Percentiles rank a stretch among this genome's conserved stretches.
These are phyloP conservation scores for Cisticola juncidis DNA, from an alignment of 2,113 vertebrate species.

Conservation along the genomic window DNA sequence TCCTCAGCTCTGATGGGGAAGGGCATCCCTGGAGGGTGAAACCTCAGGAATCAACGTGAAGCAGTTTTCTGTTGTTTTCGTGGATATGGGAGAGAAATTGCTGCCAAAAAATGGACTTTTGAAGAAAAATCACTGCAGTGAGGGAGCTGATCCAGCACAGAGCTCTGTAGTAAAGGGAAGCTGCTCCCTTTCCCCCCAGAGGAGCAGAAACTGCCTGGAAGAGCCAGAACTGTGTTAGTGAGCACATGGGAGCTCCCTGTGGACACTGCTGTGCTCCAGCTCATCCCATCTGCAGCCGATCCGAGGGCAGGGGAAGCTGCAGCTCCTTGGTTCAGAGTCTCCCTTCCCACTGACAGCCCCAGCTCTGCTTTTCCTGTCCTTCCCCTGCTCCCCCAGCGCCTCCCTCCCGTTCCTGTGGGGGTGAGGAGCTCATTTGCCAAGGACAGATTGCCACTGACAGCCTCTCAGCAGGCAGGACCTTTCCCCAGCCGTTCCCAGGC, in stretches of 20 bases:
- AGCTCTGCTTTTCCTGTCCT: background rate
- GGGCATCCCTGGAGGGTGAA: background rate
- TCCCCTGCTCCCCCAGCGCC: background rate
- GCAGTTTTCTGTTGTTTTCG: background rate
- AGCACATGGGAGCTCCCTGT: background rate
- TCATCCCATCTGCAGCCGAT: background rate
- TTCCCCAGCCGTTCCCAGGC: background rate
- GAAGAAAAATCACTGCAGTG: background rate
- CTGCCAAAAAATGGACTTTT: background rate
- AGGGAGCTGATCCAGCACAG: background rate
- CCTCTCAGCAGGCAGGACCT: background rate
- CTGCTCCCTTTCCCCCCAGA: background rate
- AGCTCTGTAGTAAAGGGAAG: background rate
- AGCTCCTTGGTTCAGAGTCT: background rate
- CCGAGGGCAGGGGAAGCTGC: background rate
- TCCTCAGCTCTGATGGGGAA: background rate
- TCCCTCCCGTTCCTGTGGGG: background rate
- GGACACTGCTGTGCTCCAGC: background rate
- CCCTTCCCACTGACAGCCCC: background rate
- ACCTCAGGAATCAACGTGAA: background rate
- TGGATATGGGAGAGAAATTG: background rate
- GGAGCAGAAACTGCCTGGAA: background rate
- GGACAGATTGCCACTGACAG: background rate
- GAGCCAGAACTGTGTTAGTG: background rate
- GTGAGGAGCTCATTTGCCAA: background rate